Evolutionary conservation across 53 echinoderm and acorn worm species (phyloP), one percentile per base, ranked within the genome.

Genomic region (Echinarachnius parma): DNA sequence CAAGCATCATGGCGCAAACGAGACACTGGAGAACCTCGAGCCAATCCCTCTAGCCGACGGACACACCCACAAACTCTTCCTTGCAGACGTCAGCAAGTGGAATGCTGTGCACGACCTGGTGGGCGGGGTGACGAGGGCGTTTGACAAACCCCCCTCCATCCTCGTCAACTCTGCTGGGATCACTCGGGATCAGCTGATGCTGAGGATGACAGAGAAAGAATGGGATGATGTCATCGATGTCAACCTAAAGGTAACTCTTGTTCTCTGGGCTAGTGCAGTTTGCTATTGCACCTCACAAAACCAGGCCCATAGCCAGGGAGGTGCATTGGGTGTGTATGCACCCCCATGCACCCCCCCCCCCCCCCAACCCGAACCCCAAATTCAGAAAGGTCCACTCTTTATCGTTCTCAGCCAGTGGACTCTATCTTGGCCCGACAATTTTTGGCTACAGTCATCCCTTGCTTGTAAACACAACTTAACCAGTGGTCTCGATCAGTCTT

Each of bases 201-300:
- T 85, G 24, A 77, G 64, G 18, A 85, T 89, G 89, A 64, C 67
- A 0, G 89, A 84, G 46, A 34, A 76, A 10, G 71, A 56, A 9
- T 89, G 84, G 71, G 89, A 89, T 54, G 50, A 89, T 62, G 89
- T 89, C 81, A 89, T 89, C 48, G 62, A 62, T 15, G 78, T 89
- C 11, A 89, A 89, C 72, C 53, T 89, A 18, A 89, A 89, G 89
- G 89, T 89, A 76, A 21, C n/a, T n/a, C n/a, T n/a, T n/a, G n/a
- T n/a, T n/a, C n/a, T n/a, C n/a, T n/a, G n/a, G n/a, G n/a, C n/a
- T n/a, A n/a, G n/a, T n/a, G n/a, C n/a, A n/a, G n/a, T n/a, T n/a
- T n/a, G n/a, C n/a, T n/a, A n/a, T n/a, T n/a, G n/a, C n/a, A n/a
- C n/a, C n/a, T n/a, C n/a, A n/a, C n/a, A n/a, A n/a, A n/a, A n/a